These are phyloP conservation scores for cattle (Bos taurus) DNA, from an alignment of 2,113 vertebrate genomes.

Conservation along the genomic window DNA sequence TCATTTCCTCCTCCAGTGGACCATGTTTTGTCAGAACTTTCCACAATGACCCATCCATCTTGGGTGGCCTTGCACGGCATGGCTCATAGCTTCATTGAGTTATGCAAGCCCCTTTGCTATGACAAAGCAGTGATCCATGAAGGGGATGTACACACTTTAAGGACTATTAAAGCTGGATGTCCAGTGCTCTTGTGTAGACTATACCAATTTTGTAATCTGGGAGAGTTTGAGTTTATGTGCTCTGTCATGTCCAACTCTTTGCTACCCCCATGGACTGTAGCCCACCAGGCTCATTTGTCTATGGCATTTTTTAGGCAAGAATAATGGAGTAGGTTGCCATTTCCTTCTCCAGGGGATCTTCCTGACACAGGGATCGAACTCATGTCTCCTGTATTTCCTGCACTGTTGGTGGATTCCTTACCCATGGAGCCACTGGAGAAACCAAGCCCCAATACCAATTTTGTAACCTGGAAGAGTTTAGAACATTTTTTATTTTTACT, in stretches of 20 bases:
- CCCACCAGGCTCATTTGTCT: background rate
- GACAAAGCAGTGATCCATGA: background rate
- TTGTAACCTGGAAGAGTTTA: background rate
- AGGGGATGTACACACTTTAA: background rate
- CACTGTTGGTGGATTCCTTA: background rate
- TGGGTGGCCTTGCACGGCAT: fast-evolving
- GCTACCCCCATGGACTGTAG: background rate
- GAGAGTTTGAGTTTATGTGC: background rate
- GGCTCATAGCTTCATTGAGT: background rate
- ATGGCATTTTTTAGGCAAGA: background rate
- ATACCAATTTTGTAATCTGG: background rate
- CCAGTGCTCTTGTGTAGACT: background rate
- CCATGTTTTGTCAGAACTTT: background rate
- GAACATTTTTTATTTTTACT: background rate
- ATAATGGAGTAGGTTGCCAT: background rate
- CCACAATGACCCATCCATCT: background rate
- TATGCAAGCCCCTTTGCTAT: background rate
- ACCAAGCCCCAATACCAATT: background rate
- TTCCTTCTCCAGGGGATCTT: background rate
- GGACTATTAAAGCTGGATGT: background rate
- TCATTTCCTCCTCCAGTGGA: background rate
- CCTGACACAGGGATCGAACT: background rate
- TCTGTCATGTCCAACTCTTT: background rate
- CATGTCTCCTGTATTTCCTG: background rate
- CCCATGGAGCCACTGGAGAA: background rate